These are phyloP conservation scores for Agrochola macilenta DNA, from an alignment of 2,888 invertebrate genomes.

Conservation along the genomic window DNA sequence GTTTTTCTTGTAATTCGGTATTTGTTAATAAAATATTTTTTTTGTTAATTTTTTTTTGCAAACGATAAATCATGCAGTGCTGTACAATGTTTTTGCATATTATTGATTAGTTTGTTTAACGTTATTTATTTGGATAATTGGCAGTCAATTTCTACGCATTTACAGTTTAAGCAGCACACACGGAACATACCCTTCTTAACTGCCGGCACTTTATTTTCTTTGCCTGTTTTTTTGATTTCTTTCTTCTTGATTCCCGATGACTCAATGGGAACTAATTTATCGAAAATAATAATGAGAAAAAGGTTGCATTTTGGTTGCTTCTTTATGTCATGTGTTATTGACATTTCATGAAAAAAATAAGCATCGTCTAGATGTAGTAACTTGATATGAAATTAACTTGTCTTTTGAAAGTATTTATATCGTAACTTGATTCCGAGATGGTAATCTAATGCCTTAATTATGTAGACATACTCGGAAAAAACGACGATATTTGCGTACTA, in stretches of 20 bases:
- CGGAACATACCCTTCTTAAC: constrained; percentile 86
- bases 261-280: constrained; percentile 80
- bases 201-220: constrained; percentile 84
- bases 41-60: constrained; percentile 20
- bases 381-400: constrained; percentile 19
- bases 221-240: constrained; percentile 84
- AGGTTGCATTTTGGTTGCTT: constrained; percentile 5
- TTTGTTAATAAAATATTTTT: too few relatives aligned
- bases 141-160: constrained; percentile 53
- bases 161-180: constrained; percentile 71
- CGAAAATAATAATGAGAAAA: constrained; percentile 51
- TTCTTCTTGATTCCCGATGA: constrained; percentile 82
- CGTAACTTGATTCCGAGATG: constrained; percentile 17
- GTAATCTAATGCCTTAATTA: constrained; percentile 20
- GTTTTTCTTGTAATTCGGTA: constrained; percentile 3
- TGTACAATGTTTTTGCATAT: constrained; percentile 44
- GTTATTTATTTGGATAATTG: constrained; percentile 41
- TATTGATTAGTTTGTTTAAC: constrained; percentile 46
- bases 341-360: neutral
- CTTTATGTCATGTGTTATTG: neutral
- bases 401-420: constrained; percentile 14
- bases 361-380: neutral
- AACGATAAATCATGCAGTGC: constrained; percentile 63
- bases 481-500: neutral
- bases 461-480: constrained; percentile 10